Conservation (phyloP, 2,113 vertebrate genomes). For the Scartelaos histophorus region DNA sequence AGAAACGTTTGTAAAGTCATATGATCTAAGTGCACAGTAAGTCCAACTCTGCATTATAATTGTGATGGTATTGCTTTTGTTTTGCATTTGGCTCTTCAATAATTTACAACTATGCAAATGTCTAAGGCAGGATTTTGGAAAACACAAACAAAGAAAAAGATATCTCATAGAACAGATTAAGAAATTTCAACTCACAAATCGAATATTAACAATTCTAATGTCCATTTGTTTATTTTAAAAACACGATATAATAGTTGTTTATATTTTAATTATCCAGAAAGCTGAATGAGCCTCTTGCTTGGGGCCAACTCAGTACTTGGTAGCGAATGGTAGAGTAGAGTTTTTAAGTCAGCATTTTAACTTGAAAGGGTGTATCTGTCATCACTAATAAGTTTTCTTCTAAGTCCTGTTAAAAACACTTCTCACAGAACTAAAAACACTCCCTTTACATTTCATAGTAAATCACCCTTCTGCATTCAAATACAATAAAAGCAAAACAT, state of each 20-base stretch:
- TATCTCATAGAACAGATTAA: not conserved
- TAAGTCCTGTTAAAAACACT: no score
- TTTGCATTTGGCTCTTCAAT: conserved; percentile 58
- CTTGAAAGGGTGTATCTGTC: no score
- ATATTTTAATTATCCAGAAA: no score
- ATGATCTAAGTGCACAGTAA: conserved; percentile 66
- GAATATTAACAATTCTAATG: not conserved
- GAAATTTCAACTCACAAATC: not conserved
- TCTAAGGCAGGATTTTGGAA: not conserved
- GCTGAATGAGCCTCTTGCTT: no score
- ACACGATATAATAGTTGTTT: no score
- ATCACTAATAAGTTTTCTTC: no score
- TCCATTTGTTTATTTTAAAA: not conserved
- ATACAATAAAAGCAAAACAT: not conserved
- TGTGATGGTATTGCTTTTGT: conserved; percentile 66
- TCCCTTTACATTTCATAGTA: not conserved
- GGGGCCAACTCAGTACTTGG: no score
- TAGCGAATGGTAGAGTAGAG: no score
- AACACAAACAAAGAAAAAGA: not conserved
- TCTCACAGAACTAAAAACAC: no score
- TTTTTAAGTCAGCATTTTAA: no score
- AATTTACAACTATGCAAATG: conserved; percentile 20
- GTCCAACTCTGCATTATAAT: conserved; percentile 65
- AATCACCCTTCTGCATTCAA: not conserved
- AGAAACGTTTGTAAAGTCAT: conserved; percentile 55